A percentile compares a stretch with the other conserved stretches of the same genome.
These are phyloP conservation scores for Rhinichthys osculus DNA, from an alignment of 2,797 vertebrate species.

Conservation along the genomic window DNA sequence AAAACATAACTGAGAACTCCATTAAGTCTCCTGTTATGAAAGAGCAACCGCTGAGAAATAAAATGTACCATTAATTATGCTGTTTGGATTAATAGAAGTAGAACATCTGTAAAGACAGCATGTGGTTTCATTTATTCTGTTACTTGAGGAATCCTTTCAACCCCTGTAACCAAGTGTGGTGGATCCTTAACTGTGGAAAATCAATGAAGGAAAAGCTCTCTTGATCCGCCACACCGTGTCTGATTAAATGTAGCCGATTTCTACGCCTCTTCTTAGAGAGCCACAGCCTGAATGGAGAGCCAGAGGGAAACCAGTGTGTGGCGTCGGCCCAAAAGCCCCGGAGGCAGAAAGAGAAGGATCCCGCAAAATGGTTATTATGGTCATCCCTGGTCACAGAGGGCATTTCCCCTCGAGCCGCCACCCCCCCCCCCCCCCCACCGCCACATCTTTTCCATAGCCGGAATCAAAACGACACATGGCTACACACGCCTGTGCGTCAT, in stretches of 20 bases:
- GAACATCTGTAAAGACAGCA: slow-evolving; percentile 58
- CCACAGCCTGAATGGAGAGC: slow-evolving; percentile 72
- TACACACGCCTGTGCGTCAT: slow-evolving; percentile 4
- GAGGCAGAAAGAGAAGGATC: slow-evolving; percentile 60
- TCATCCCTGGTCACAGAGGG: slow-evolving; percentile 38
- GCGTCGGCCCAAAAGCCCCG: slow-evolving; percentile 64
- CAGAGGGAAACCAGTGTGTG: slow-evolving; percentile 63
- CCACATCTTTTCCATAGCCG: background rate
- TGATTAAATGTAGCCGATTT: slow-evolving; percentile 80
- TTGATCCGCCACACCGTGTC: slow-evolving; percentile 76
- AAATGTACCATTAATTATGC: slow-evolving; percentile 12
- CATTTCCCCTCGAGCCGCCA: background rate
- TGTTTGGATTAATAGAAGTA: slow-evolving; percentile 41
- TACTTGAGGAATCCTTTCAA: slow-evolving; percentile 70
- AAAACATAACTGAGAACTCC: background rate
- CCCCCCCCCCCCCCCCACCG: no score
- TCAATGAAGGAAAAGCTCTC: slow-evolving; percentile 78
- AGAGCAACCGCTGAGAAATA: slow-evolving; percentile 3
- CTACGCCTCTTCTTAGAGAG: slow-evolving; percentile 71
- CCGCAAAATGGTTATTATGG: slow-evolving; percentile 59
- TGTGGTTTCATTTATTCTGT: slow-evolving; percentile 76
- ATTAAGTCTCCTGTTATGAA: background rate
- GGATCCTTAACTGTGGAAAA: slow-evolving; percentile 75
- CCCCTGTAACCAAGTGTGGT: slow-evolving; percentile 67
- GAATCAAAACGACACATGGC: slow-evolving; percentile 63